A percentile compares a stretch with the other conserved stretches of the same genome.
Conservation (phyloP, 2,888 invertebrate species). For the Erebia aethiops region DNA sequence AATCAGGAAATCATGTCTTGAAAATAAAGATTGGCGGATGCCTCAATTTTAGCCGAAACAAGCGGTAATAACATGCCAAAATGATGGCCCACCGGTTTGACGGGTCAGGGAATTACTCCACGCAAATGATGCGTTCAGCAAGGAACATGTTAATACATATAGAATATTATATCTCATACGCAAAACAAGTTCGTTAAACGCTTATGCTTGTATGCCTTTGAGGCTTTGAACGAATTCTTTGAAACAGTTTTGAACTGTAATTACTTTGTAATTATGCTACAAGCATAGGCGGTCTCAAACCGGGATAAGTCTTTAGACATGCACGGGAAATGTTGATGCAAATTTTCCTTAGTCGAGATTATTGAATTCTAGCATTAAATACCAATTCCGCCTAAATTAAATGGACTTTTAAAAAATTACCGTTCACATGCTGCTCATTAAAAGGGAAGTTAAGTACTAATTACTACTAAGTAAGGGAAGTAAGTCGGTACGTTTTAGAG, state of each 20-base stretch:
- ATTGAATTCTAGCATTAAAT: neutral
- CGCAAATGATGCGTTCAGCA: constrained; percentile 43
- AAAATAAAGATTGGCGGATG: neutral
- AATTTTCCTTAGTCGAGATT: constrained; percentile 4
- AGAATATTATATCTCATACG: constrained; percentile 9
- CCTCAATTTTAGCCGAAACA: constrained; percentile 38
- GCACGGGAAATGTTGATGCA: constrained; percentile 2
- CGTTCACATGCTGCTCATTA: no score
- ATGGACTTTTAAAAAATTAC: no score
- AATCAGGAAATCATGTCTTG: neutral
- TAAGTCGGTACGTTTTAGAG: no score
- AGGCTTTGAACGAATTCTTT: constrained; percentile 27
- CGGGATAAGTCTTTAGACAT: constrained; percentile 6
- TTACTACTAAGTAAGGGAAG: no score
- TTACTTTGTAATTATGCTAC: constrained; percentile 18
- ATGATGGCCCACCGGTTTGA: constrained; percentile 50
- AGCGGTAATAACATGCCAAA: constrained; percentile 50
- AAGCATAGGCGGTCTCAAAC: constrained; percentile 1
- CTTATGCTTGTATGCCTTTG: constrained; percentile 21
- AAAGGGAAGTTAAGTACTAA: no score
- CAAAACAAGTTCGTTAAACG: constrained; percentile 30
- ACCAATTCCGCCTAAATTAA: neutral
- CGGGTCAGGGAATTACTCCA: constrained; percentile 37
- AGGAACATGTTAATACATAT: constrained; percentile 27
- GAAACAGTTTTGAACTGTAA: constrained; percentile 21